Conservation (phyloP, 1,140 invertebrate species). For the Papilio polytes region DNA sequence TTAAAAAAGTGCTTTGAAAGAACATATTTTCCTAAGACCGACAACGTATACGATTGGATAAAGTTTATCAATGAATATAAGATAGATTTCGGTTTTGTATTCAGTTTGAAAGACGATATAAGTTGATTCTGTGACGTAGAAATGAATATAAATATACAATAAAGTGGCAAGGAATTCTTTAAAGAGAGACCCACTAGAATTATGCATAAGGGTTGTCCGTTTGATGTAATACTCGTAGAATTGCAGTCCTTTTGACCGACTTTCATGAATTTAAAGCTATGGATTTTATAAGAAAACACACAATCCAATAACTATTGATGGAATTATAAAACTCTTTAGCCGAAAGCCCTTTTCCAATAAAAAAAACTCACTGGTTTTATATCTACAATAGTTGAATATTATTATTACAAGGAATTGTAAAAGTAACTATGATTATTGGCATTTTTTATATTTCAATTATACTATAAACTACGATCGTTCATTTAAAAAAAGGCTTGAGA, state of each 20-base stretch:
- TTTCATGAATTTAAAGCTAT: not conserved
- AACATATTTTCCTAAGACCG: not conserved
- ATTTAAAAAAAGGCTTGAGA: not conserved
- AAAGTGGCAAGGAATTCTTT: constrained; percentile 1
- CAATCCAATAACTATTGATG: not conserved
- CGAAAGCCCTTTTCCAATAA: too few relatives aligned
- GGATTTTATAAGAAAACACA: not conserved
- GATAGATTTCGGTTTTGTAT: not conserved
- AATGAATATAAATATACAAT: constrained; percentile 25
- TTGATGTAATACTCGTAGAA: not conserved
- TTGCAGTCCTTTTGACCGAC: constrained; percentile 3
- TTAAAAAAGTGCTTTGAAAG: not conserved
- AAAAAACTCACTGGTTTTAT: too few relatives aligned
- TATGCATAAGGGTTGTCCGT: constrained; percentile 20
- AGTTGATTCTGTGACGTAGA: constrained; percentile 1
- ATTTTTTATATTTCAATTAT: not conserved
- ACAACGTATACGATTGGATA: not conserved
- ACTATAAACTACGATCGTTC: not conserved
- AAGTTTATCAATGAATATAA: not conserved
- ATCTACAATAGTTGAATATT: too few relatives aligned
- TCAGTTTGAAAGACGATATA: not conserved
- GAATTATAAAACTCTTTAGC: too few relatives aligned
- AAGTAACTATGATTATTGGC: not conserved
- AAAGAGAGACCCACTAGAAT: constrained; percentile 3
- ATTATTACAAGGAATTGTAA: not conserved